Conservation (phyloP, 2,797 vertebrate species). For the Gymnopithys bicolor region DNA sequence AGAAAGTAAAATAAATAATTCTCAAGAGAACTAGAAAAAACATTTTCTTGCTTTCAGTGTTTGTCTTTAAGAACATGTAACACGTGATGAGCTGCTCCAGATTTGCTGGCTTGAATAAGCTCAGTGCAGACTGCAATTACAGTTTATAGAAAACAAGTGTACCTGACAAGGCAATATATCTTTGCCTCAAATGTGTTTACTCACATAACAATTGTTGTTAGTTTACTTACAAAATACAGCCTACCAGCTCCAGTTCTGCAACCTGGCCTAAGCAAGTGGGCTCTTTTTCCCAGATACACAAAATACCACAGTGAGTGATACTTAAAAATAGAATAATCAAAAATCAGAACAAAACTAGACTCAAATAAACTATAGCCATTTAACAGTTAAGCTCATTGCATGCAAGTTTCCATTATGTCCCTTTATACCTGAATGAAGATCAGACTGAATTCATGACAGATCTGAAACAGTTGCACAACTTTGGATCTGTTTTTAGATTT, state of each 20-base stretch:
- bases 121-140: conserved; percentile 6
- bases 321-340: neutral
- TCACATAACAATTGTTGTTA: neutral
- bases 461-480: neutral
- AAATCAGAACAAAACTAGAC: neutral
- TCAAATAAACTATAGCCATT: neutral
- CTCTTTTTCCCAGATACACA: neutral
- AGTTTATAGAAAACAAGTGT: conserved; percentile 42
- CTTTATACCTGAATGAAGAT: neutral
- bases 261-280: neutral
- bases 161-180: conserved; percentile 15
- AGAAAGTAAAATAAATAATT: conserved; percentile 47
- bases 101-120: conserved; percentile 56
- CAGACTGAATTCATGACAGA: neutral
- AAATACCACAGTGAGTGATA: neutral
- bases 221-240: neutral
- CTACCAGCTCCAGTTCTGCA: neutral
- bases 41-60: conserved; percentile 21
- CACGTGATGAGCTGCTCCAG: conserved; percentile 34
- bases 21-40: conserved; percentile 13
- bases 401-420: neutral
- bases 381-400: neutral
- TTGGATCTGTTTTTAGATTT: neutral
- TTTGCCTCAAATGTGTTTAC: conserved; percentile 24
- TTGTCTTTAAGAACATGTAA: conserved; percentile 44